Percentiles rank a stretch among this genome's conserved stretches.
phyloP scores from a whole-genome alignment of 2,113 vertebrate species.

The Genyomyrus donnyi region DNA sequence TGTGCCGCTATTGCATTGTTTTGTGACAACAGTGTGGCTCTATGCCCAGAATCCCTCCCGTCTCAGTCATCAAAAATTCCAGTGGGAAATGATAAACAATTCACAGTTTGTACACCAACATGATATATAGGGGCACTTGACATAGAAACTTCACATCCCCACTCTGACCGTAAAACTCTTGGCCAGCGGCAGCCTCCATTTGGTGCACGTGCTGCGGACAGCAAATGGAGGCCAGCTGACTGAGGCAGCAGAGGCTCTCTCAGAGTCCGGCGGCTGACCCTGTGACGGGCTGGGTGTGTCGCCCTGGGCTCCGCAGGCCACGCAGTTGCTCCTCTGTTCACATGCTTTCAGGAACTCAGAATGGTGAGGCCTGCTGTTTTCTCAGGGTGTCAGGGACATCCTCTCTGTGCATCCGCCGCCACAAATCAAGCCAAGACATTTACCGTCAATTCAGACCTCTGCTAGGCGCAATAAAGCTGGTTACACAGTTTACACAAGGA shows the following conservation, averaged over 20 bases:
- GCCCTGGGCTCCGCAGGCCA: background rate
- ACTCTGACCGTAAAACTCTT: background rate
- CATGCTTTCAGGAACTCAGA: background rate
- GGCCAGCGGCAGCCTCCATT: background rate
- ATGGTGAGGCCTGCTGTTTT: background rate
- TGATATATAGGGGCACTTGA: background rate
- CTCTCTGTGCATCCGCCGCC: background rate
- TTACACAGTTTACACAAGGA: background rate
- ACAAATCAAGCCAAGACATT: background rate
- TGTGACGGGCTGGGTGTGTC: background rate
- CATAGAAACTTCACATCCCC: background rate
- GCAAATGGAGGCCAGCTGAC: conserved; percentile 9
- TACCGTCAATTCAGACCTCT: background rate
- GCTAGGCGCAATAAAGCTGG: background rate
- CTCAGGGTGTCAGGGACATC: background rate
- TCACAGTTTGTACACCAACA: background rate
- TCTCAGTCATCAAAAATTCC: background rate
- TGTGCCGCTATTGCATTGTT: background rate
- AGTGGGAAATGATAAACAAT: conserved; percentile 3
- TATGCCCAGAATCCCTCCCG: background rate
- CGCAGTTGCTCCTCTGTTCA: background rate
- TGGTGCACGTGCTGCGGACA: background rate
- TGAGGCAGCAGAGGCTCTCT: background rate
- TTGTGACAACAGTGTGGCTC: background rate
- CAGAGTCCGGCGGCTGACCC: background rate